Conservation (phyloP, 2,888 invertebrate species). For the Lasioglossum calceatum region DNA sequence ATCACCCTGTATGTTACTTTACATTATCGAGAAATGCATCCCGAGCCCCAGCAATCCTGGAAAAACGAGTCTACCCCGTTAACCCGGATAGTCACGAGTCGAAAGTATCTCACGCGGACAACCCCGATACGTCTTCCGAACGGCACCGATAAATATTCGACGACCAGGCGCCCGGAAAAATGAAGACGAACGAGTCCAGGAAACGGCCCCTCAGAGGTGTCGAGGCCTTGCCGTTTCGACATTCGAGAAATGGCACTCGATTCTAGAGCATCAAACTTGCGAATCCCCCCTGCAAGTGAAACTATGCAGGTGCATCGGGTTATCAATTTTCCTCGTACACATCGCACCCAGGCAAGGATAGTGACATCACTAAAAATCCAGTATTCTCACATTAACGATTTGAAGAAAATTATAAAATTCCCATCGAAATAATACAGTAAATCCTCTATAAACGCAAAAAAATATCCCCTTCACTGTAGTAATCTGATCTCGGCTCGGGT, state of each 20-base stretch:
- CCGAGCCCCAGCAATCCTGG: too few species aligned
- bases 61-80: too few species aligned
- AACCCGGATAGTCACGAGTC: not conserved
- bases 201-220: not conserved
- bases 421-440: too few species aligned
- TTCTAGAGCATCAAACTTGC: not conserved
- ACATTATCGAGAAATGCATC: too few species aligned
- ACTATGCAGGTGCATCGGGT: not conserved
- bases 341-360: too few species aligned
- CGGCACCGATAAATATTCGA: constrained; percentile 33
- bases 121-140: constrained; percentile 11
- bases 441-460: too few species aligned
- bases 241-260: not conserved
- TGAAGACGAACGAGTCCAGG: not conserved
- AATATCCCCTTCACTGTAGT: too few species aligned
- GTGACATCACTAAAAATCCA: too few species aligned
- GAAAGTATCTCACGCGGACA: not conserved
- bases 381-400: too few species aligned
- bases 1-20: too few species aligned
- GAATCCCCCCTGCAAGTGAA: not conserved
- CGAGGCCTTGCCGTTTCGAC: not conserved
- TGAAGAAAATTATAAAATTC: too few species aligned
- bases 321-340: not conserved
- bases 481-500: too few species aligned
- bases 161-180: not conserved